Conservation (phyloP, 2,888 invertebrate genomes). For the Catocala nupta region DNA sequence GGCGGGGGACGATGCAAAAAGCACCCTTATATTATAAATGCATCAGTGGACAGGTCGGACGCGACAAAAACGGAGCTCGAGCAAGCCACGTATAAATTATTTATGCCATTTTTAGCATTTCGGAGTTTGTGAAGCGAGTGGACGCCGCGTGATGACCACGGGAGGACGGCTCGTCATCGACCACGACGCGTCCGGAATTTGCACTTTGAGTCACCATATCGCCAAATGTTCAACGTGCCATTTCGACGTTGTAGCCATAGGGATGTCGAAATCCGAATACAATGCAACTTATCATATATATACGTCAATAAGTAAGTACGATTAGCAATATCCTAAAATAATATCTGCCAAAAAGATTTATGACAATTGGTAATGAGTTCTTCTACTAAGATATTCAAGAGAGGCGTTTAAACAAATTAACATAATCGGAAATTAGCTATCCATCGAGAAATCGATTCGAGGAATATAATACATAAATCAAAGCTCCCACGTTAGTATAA, state of each 20-base stretch:
- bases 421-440: constrained; percentile 30
- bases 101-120: constrained; percentile 87
- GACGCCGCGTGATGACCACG: constrained; percentile 61
- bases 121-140: constrained; percentile 74
- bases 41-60: constrained; percentile 86
- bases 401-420: constrained; percentile 6
- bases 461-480: constrained; percentile 57
- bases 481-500: constrained; percentile 56
- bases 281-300: too few relatives aligned
- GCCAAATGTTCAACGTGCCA: constrained; percentile 25
- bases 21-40: constrained; percentile 88
- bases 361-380: not conserved
- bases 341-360: not conserved
- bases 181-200: constrained; percentile 46
- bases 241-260: constrained; percentile 7
- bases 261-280: too few relatives aligned
- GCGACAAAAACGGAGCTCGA: constrained; percentile 82
- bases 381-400: not conserved
- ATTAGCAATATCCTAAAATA: not conserved
- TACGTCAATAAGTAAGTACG: too few relatives aligned
- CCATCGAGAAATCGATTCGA: constrained; percentile 40
- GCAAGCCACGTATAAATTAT: constrained; percentile 85
- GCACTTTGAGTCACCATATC: constrained; percentile 37
- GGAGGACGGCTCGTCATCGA: constrained; percentile 56
- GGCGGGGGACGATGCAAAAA: constrained; percentile 82